phyloP scores from a whole-genome alignment of 2,113 vertebrate species.

The Agapornis roseicollis region DNA sequence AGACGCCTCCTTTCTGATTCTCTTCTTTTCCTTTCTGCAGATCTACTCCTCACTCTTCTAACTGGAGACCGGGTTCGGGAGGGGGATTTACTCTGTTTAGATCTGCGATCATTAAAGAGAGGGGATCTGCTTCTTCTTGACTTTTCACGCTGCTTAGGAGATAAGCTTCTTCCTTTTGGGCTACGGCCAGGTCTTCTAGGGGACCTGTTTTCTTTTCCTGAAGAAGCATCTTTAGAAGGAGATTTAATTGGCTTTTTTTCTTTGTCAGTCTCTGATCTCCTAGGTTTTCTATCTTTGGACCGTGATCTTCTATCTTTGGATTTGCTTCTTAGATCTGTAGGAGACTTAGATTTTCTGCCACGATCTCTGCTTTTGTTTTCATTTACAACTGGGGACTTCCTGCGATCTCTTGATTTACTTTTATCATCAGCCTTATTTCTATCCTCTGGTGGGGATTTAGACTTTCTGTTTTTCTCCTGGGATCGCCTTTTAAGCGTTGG shows the following conservation, averaged over 20 bases:
- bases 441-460: slow-evolving; percentile 77
- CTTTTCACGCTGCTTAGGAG: slow-evolving; percentile 85
- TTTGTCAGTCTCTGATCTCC: slow-evolving; percentile 82
- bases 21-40: slow-evolving; percentile 86
- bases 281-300: slow-evolving; percentile 84
- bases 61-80: slow-evolving; percentile 82
- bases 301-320: slow-evolving; percentile 82
- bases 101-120: slow-evolving; percentile 74
- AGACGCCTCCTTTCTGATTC: slow-evolving; percentile 86
- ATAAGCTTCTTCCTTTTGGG: slow-evolving; percentile 85
- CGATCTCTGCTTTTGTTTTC: slow-evolving; percentile 83
- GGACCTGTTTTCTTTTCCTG: slow-evolving; percentile 96
- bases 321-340: slow-evolving; percentile 76
- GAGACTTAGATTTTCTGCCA: slow-evolving; percentile 83
- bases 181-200: slow-evolving; percentile 82
- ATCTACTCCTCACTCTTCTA: slow-evolving; percentile 87
- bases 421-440: slow-evolving; percentile 76
- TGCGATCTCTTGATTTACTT: slow-evolving; percentile 76
- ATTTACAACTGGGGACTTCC: slow-evolving; percentile 77
- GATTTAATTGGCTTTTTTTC: slow-evolving; percentile 93
- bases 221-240: slow-evolving; percentile 94
- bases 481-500: slow-evolving; percentile 76
- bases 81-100: slow-evolving; percentile 88
- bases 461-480: slow-evolving; percentile 79
- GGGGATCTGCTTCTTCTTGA: slow-evolving; percentile 78